Base-by-base conservation (phyloP, 2,888 invertebrate genomes). In the Ennomos fuscantarius region DNA sequence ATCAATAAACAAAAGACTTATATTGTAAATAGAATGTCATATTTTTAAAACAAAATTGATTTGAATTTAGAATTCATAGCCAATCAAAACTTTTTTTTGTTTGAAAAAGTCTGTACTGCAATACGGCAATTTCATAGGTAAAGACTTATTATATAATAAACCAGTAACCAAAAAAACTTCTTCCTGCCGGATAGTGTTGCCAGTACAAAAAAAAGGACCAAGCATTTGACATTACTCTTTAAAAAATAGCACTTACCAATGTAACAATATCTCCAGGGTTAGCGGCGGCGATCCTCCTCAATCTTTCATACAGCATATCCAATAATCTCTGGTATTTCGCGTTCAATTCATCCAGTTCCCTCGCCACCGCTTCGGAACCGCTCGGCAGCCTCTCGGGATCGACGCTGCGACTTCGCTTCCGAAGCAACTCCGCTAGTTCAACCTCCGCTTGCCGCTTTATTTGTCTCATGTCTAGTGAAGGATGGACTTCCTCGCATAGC, bases 271-370 rank as follows among this genome's bases (percentile, higher is more conserved):
- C 95, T 73, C 95, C 95, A 0, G 96, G 95, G 76, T 94, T 94
- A 47, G 94, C 93, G 33, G 93, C 93, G 44, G 94, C 94, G 66
- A 96, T 94, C 78, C 96, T 94, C 69, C 94, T 93, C 74, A 96
- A 83, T 66, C 95, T 92, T 70, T 95, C 95, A 78, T 96, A 95
- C 55, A 96, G 84, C 77, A 94, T 85, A 72, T 94, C 95, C 74
- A 96, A 84, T 58, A 96, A 87, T 63, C 94, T 93, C 78, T 96
- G 95, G 82, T 96, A 97, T 66, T 95, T 94, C 60, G 94, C 94
- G 86, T 98, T 98, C 78, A 98, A 93, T 31, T 94, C 94, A 78
- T 98, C 97, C 76, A 98, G 91, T 72, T 97, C 96, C 63, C 93
- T 93, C 37, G 95, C 95, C 32, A 97, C 95, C 35, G 93, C 87